A percentile compares a stretch with the other conserved stretches of the same genome.
Evolutionary conservation across 1,140 invertebrate genomes (phyloP).

Genomic region (Zaprionus lachaisei): DNA sequence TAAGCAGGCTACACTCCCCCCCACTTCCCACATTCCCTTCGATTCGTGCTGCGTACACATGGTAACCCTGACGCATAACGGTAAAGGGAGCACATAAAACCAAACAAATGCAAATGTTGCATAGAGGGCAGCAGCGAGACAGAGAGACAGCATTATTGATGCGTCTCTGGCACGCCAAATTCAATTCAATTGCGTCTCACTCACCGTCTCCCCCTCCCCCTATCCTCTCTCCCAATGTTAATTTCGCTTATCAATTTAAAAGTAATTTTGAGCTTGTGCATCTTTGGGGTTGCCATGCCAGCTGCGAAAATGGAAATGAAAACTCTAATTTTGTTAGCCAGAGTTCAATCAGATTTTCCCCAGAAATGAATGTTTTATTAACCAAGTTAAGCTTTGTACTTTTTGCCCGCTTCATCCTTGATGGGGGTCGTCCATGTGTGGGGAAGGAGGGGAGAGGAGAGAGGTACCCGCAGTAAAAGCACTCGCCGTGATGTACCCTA

Average conservation of each 20-base stretch:
- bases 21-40: neutral
- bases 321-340: conserved; percentile 1
- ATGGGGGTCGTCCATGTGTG: conserved; percentile 48
- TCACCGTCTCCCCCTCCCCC: neutral
- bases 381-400: neutral
- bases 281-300: conserved; percentile 45
- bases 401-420: conserved; percentile 12
- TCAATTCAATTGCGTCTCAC: conserved; percentile 49
- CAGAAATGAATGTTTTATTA: neutral
- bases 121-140: conserved; percentile 1
- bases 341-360: neutral
- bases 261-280: conserved; percentile 32
- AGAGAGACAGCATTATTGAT: conserved; percentile 68
- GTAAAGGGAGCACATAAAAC: conserved; percentile 56
- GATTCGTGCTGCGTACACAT: conserved; percentile 54
- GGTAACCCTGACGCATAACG: conserved; percentile 70
- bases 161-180: conserved; percentile 67
- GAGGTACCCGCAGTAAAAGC: conserved; percentile 12
- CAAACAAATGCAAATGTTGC: conserved; percentile 66
- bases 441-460: no score
- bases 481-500: conserved; percentile 51
- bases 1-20: conserved; percentile 47
- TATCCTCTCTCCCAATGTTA: neutral
- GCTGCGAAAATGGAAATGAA: neutral
- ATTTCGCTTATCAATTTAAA: conserved; percentile 34